These are phyloP conservation scores for Stenopsyche tienmushanensis DNA, from an alignment of 1,140 invertebrate species.

Conservation along the genomic window DNA sequence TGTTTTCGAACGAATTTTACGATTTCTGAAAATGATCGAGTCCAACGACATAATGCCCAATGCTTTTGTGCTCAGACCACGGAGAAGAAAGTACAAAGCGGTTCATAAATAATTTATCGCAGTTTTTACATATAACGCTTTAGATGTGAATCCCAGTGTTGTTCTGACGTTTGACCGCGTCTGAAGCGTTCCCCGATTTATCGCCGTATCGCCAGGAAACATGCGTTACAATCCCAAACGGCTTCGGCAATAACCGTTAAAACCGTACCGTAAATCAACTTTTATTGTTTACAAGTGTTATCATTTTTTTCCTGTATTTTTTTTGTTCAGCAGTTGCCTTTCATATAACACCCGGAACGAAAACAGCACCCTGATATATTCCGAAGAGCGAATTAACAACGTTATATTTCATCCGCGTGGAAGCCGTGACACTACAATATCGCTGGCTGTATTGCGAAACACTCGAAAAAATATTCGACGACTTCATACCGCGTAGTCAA, in stretches of 20 bases:
- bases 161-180: not conserved
- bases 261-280: constrained; percentile 38
- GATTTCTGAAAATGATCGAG: too few species aligned
- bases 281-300: constrained; percentile 42
- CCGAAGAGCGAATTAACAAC: not conserved
- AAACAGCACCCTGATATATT: not conserved
- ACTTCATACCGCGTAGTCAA: too few species aligned
- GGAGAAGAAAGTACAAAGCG: too few species aligned
- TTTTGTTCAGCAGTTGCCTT: not conserved
- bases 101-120: too few species aligned
- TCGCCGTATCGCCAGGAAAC: constrained; percentile 32
- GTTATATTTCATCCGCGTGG: not conserved
- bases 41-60: too few species aligned
- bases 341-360: too few species aligned
- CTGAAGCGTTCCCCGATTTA: constrained; percentile 14
- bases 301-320: constrained; percentile 22
- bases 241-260: constrained; percentile 39
- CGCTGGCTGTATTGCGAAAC: too few species aligned
- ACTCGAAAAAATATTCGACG: too few species aligned
- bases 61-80: too few species aligned
- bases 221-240: constrained; percentile 36
- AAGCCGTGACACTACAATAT: too few species aligned
- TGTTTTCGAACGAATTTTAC: too few species aligned
- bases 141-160: not conserved
- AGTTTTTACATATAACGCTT: too few species aligned